Evolutionary conservation across 2,113 vertebrate genomes (phyloP), one percentile per base, ranked within the genome.

Genomic region (Ivindomyrus marchei): DNA sequence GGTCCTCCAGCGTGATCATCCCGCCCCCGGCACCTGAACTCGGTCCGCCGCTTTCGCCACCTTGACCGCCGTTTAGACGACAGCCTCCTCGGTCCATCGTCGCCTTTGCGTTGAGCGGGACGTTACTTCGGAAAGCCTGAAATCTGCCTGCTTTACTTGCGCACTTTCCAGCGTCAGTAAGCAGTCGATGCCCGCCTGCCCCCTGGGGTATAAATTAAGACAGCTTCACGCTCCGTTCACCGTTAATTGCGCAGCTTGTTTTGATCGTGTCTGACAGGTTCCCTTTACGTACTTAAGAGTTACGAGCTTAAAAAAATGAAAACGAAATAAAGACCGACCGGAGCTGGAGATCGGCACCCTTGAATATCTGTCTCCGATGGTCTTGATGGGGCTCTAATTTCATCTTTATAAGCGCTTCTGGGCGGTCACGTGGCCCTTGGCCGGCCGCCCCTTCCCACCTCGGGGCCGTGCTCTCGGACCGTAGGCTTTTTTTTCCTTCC

Each of bases 1-100:
- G 94, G 84, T 98, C 97, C 89, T 98, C 97, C 93, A 97, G 95
- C 0, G 96, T 96, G 95, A 98, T 97, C 92, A 95, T 90, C 1
- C 94, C 96, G 0, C 86, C n/a, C 9, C 83, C 90, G 5, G 39
- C 53, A 31, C 24, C 88, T 0, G 93, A 89, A 42, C 92, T 92
- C 52, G 89, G 47, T 21, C 91, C 94, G 62, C 88, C 91, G 1
- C 85, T 50, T 24, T 88, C 90, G 1, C 90, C 92, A 0, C 93
- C 93, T 0, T 74, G 74, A n/a, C 92, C 94, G 45, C 95, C 93
- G 7, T 31, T 96, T 93, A 96, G 92, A 66, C 94, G 95, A 90
- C 97, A 97, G 2, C 95, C 94, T 8, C 96, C 96, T 90, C 89
- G 93, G 90, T 97, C 95, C 96, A 98, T 97, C 42, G 56, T 15